These are phyloP conservation scores for Semotilus atromaculatus DNA, from an alignment of 2,797 vertebrate genomes.

Conservation along the genomic window DNA sequence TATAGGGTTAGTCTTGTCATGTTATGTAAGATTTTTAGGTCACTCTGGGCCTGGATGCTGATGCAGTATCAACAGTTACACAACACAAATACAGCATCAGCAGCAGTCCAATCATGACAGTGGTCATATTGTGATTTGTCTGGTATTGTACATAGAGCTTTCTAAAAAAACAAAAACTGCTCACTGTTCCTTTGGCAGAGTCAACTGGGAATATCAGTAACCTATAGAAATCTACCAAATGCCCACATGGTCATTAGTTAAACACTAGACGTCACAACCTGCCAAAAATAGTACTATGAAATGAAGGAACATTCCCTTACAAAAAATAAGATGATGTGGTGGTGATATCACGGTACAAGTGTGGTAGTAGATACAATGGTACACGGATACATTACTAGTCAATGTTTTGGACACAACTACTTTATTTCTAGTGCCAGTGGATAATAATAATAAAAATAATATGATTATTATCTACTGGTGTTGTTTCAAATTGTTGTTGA, in stretches of 20 bases:
- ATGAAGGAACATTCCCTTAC: not conserved
- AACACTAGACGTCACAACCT: not conserved
- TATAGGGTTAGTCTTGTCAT: constrained; percentile 35
- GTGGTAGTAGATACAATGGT: not conserved
- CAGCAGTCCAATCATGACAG: constrained; percentile 6
- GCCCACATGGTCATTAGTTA: not conserved
- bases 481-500: not conserved
- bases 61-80: constrained; percentile 42
- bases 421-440: not conserved
- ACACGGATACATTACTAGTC: not conserved
- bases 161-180: not conserved
- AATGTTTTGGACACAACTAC: not conserved
- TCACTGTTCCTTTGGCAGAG: not conserved
- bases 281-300: not conserved
- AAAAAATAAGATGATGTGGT: not conserved
- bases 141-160: not conserved
- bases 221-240: not conserved
- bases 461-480: not conserved
- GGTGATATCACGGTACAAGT: not conserved
- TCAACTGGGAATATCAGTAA: not conserved
- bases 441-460: not conserved
- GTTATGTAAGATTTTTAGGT: constrained; percentile 57
- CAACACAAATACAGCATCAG: constrained; percentile 39
- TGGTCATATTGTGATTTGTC: constrained; percentile 11
- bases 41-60: constrained; percentile 40